A percentile compares a stretch with the other conserved stretches of the same genome.
Evolutionary conservation across 37 sponge, comb jelly and placozoan genomes (phyloP).

Genomic region (Halisarca cf. caerulea): DNA sequence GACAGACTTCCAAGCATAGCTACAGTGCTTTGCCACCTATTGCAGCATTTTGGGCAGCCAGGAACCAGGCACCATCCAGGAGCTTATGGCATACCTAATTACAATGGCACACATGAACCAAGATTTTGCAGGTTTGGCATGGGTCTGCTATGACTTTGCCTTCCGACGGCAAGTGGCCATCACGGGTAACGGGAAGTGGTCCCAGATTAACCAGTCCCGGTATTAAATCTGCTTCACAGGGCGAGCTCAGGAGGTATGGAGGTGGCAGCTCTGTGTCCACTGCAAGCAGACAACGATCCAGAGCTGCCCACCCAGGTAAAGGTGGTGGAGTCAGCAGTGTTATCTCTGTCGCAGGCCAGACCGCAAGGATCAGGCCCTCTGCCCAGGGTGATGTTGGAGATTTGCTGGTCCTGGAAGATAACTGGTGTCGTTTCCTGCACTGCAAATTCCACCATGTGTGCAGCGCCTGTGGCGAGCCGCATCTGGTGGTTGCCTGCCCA

Average conservation of each 20-base stretch:
- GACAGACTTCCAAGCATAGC: conserved; percentile 14
- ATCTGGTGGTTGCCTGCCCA: background rate
- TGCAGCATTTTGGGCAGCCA: background rate
- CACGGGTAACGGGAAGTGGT: conserved; percentile 21
- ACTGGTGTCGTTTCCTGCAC: background rate
- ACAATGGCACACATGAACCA: conserved; percentile 18
- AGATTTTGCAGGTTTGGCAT: conserved; percentile 35
- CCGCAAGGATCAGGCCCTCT: background rate
- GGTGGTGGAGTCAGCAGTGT: background rate
- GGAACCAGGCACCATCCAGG: conserved; percentile 1
- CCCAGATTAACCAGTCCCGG: conserved; percentile 22
- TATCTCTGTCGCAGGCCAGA: background rate
- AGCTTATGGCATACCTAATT: conserved; percentile 32
- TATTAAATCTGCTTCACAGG: conserved; percentile 39
- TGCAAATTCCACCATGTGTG: background rate
- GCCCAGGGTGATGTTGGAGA: background rate
- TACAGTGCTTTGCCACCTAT: conserved; percentile 37
- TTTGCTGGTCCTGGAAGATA: background rate
- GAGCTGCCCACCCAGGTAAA: background rate
- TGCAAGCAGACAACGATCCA: background rate
- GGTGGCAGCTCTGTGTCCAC: conserved; percentile 28
- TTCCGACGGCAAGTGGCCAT: conserved; percentile 39
- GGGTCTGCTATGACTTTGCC: conserved; percentile 44
- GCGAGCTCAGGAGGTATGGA: background rate
- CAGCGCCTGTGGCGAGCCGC: background rate